Evolutionary conservation across 2,113 vertebrate species (phyloP).

Genomic region (Panthera leo): DNA sequence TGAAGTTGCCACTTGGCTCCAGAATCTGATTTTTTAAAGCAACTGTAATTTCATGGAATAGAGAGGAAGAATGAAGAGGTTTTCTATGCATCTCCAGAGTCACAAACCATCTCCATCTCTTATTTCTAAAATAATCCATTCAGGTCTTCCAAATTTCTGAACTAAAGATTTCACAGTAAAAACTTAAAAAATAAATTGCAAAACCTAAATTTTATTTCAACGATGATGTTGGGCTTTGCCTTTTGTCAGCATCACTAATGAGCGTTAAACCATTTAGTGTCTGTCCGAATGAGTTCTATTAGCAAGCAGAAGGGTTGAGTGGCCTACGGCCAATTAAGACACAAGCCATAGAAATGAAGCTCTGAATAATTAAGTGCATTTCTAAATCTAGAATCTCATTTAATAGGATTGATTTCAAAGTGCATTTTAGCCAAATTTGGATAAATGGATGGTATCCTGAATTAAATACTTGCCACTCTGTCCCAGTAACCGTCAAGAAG

Average conservation of each 20-base stretch:
- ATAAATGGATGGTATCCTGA: slow-evolving; percentile 27
- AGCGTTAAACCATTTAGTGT: slow-evolving; percentile 56
- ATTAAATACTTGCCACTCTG: background rate
- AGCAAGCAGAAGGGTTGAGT: slow-evolving; percentile 52
- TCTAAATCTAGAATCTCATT: slow-evolving; percentile 48
- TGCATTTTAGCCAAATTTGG: background rate
- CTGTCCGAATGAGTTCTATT: background rate
- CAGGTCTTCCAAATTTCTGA: background rate
- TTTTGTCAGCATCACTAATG: slow-evolving; percentile 48
- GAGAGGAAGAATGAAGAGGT: background rate
- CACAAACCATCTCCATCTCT: background rate
- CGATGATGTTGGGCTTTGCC: background rate
- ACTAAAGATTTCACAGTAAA: background rate
- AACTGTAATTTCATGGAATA: background rate
- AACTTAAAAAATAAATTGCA: slow-evolving; percentile 9
- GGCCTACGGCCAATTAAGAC: slow-evolving; percentile 68
- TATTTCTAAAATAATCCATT: slow-evolving; percentile 6
- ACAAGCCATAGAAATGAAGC: slow-evolving; percentile 50
- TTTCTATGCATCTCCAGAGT: background rate
- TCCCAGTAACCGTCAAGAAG: background rate
- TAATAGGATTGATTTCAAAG: slow-evolving; percentile 52
- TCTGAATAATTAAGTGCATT: slow-evolving; percentile 64
- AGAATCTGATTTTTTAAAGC: background rate
- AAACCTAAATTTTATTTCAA: slow-evolving; percentile 37
- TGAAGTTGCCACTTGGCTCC: background rate